Base-by-base conservation (phyloP, 2,797 vertebrate genomes). In the Yasuhikotakia modesta region DNA sequence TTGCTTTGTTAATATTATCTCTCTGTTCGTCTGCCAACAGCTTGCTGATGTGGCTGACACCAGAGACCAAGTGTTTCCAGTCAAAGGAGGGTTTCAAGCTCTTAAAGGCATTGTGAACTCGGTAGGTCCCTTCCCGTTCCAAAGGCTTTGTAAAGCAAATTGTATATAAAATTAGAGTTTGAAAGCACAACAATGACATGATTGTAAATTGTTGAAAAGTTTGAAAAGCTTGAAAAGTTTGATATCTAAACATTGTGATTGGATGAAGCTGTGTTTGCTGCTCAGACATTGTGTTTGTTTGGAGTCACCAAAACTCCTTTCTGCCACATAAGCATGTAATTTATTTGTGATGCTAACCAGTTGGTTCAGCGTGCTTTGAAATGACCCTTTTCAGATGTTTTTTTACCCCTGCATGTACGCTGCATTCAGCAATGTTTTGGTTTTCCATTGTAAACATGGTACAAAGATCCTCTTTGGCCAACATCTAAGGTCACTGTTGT, bases 11-110 rank as follows among this genome's bases (percentile, higher is more conserved):
- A 67, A 27, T 13, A 10, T 78, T 75, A 48, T 80, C 64, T n/a
- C n/a, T 55, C 14, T 79, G 35, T 82, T 57, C 19, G 72, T 32
- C 3, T 78, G 2, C 74, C 75, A 27, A 84, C 92, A 99, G 97
- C 95, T 99, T 19, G 94, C 94, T 84, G 91, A 81, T 70, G 95
- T 99, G 45, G 97, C 97, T n/a, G 96, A 96, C 84, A 93, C 92
- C 27, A 94, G 90, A 85, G 94, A 95, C 67, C 95, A 98, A 86
- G 97, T 99, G 83, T 99, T 99, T 87, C 96, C 96, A 76, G 97
- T 99, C 82, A 94, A 92, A 89, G 97, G 95, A 90, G 97, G 97
- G 89, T 99, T 99, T 93, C 93, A 96, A 58, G 96, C 96, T n/a
- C 95, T 99, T 85, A 96, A 94, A 89, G 95, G 95, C 87, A 97